Evolutionary conservation across 35 echinoderm and acorn worm genomes (phyloP), one percentile per base, ranked within the genome.

Genomic region (Amphiura filiformis): DNA sequence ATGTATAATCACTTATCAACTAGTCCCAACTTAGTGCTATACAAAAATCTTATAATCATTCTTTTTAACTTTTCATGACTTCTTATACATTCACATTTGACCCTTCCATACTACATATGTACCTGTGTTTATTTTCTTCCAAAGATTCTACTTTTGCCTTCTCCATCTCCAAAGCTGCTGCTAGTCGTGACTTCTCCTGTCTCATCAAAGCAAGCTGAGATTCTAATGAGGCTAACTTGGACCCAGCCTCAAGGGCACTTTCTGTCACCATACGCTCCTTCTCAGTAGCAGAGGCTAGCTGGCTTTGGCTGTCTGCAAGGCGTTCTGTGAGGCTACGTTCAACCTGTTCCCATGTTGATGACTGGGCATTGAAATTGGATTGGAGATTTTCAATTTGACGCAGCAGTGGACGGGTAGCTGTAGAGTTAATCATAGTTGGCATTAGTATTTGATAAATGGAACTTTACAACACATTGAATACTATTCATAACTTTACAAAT

Each of bases 321-420:
- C 96, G 65, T 42, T 98, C 96, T 5, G 96, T 98, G 39, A 98
- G 83, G 64, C 86, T 98, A 15, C 93, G 84, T 56, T 98, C 96
- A 20, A 98, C 89, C 65, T 94, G 92, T 76, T 98, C 96, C 96
- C 96, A 98, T 0, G 89, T 89, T 14, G 76, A 65, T 14, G 96
- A 98, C 65, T 98, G 96, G 9, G 84, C 92, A 32, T 94, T 98
- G 89, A 94, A 98, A 39, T 92, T 98, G 57, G 92, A 85, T 78
- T 98, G 92, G 14, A 98, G 87, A 78, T 98, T 98, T 80, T 94
- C 96, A 75, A 98, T 98, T 39, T 98, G 96, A 4, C 96, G 81
- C 34, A 98, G 76, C 57, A 98, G 82, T 2, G 96, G 96, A 22
- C 93, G 86, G 39, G 96, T 98, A 26, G 96, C 96, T 98, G 80